A percentile compares a stretch with the other conserved stretches of the same genome.
These are phyloP conservation scores for Syngnathus floridae DNA, from an alignment of 2,113 vertebrate genomes.

Conservation along the genomic window DNA sequence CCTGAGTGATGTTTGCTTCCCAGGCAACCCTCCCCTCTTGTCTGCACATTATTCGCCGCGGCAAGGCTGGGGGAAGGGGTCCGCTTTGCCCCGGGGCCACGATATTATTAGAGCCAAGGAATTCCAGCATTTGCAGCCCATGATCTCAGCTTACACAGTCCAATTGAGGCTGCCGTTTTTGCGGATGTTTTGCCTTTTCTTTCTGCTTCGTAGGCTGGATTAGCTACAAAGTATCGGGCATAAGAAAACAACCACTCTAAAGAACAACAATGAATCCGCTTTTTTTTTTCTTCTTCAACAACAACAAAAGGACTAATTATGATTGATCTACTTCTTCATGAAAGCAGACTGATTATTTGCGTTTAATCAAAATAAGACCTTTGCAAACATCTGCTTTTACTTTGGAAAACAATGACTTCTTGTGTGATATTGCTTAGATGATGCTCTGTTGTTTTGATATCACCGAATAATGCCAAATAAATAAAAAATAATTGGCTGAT, in stretches of 20 bases:
- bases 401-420: too few relatives aligned
- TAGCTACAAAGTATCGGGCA: not conserved
- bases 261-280: not conserved
- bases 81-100: slow-evolving; percentile 19
- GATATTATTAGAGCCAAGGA: slow-evolving; percentile 29
- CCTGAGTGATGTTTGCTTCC: slow-evolving; percentile 28
- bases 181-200: not conserved
- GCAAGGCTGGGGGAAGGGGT: slow-evolving; percentile 19
- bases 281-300: too few relatives aligned
- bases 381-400: too few relatives aligned
- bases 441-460: too few relatives aligned
- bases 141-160: slow-evolving; percentile 9
- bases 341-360: too few relatives aligned
- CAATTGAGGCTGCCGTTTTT: not conserved
- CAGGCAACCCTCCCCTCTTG: slow-evolving; percentile 10
- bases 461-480: too few relatives aligned
- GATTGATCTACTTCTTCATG: too few relatives aligned
- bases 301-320: too few relatives aligned
- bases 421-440: too few relatives aligned
- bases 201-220: not conserved
- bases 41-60: slow-evolving; percentile 27
- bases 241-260: not conserved
- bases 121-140: slow-evolving; percentile 25
- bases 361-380: too few relatives aligned
- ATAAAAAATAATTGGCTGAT: too few relatives aligned